Percentiles rank a stretch among this genome's conserved stretches.
These are phyloP conservation scores for Pelochelys cantorii DNA, from an alignment of 2,797 vertebrate genomes.

Conservation along the genomic window DNA sequence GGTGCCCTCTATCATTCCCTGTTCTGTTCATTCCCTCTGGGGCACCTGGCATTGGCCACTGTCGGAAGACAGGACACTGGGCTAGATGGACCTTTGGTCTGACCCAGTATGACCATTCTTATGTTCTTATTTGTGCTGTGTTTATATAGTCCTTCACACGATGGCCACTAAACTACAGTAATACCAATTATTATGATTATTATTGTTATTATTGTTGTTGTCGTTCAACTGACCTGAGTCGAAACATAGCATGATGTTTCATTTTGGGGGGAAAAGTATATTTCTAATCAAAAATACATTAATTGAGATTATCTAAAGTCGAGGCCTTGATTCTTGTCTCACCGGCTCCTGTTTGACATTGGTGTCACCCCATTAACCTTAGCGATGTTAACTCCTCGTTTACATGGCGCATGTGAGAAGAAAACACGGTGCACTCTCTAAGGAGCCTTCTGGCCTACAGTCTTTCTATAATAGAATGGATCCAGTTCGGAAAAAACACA, in stretches of 20 bases:
- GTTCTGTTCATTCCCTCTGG: no score
- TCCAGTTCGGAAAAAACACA: not conserved
- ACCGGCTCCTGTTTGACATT: not conserved
- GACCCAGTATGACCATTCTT: no score
- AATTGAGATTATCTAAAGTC: not conserved
- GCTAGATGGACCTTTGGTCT: no score
- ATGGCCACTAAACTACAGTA: not conserved
- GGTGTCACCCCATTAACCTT: not conserved
- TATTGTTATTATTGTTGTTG: not conserved
- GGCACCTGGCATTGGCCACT: no score
- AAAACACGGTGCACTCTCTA: not conserved
- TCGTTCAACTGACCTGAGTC: not conserved
- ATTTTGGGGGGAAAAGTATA: constrained; percentile 64
- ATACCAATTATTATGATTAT: not conserved
- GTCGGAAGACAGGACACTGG: no score
- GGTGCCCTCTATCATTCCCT: no score
- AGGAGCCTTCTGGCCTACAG: not conserved
- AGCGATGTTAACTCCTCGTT: not conserved
- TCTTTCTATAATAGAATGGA: not conserved
- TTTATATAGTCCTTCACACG: not conserved
- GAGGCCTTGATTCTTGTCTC: not conserved
- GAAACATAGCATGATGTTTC: constrained; percentile 57
- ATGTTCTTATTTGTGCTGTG: not conserved
- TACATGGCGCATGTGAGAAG: not conserved
- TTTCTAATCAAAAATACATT: constrained; percentile 17